Percentiles rank a stretch among this genome's conserved stretches.
phyloP scores from a whole-genome alignment of 1,140 invertebrate genomes.

The Drosophila fuyamai region DNA sequence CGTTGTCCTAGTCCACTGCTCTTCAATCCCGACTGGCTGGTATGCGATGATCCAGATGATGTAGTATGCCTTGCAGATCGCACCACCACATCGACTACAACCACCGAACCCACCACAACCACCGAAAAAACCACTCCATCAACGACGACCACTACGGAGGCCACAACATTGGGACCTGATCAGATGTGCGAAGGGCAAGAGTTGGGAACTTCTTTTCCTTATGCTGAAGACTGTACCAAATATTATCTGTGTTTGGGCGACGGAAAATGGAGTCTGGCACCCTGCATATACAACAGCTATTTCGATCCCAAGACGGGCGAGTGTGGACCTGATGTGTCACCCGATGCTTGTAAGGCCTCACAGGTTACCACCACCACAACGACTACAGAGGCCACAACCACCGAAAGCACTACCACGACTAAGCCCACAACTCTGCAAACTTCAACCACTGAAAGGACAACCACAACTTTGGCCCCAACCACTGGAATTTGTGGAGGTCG shows the following conservation, averaged over 20 bases:
- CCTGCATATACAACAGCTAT: conserved; percentile 50
- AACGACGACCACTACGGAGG: conserved; percentile 20
- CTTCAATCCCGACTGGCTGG: conserved; percentile 54
- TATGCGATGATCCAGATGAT: conserved; percentile 61
- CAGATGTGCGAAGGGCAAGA: conserved; percentile 42
- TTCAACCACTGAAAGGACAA: conserved; percentile 9
- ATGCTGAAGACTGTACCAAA: conserved; percentile 49
- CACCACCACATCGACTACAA: conserved; percentile 55
- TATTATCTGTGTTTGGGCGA: conserved; percentile 63
- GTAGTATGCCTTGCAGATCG: conserved; percentile 56
- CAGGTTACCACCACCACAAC: conserved; percentile 30
- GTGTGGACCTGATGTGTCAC: conserved; percentile 61
- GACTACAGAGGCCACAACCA: conserved; percentile 22
- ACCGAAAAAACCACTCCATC: conserved; percentile 26
- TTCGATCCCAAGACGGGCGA: conserved; percentile 54
- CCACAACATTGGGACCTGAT: conserved; percentile 48
- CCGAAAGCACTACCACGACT: conserved; percentile 4
- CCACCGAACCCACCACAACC: conserved; percentile 36
- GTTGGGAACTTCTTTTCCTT: conserved; percentile 39
- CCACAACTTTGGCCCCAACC: conserved; percentile 32
- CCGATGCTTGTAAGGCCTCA: conserved; percentile 57
- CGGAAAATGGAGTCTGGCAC: conserved; percentile 27
- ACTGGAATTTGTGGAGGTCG: conserved; percentile 55
- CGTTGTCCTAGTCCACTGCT: conserved; percentile 45
- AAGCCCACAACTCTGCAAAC: conserved; percentile 33